Percentiles rank a stretch among this genome's conserved stretches.
Evolutionary conservation across 2,888 invertebrate species (phyloP).

Genomic region (Tricholauxania praeusta): DNA sequence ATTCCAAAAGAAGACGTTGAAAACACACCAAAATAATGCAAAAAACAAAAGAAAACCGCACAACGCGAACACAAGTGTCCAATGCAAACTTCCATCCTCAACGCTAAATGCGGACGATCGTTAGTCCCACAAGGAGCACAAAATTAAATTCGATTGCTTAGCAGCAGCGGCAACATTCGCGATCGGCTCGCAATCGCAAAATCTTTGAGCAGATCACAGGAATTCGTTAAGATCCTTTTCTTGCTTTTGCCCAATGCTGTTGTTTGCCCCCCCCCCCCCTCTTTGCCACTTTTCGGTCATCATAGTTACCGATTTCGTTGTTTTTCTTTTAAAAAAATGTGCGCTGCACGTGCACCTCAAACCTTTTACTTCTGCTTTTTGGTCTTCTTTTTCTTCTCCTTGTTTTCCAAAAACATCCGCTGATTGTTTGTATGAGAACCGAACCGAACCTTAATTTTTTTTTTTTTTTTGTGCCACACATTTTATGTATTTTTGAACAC

Average conservation of each 20-base stretch:
- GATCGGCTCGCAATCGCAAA: constrained; percentile 7
- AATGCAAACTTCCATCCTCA: not conserved
- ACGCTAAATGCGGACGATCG: not conserved
- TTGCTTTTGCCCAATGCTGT: not conserved
- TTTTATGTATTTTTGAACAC: constrained; percentile 30
- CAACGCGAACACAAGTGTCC: constrained; percentile 5
- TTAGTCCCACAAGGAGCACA: not conserved
- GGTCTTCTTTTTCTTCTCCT: too few relatives aligned
- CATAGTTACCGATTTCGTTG: too few relatives aligned
- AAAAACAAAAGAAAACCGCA: not conserved
- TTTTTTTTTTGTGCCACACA: not conserved
- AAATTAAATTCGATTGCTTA: constrained; percentile 31
- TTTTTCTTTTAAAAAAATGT: too few relatives aligned
- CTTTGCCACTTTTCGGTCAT: too few relatives aligned
- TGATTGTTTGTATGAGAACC: too few relatives aligned
- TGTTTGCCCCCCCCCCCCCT: too few relatives aligned
- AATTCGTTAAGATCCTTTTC: constrained; percentile 32
- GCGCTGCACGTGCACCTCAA: too few relatives aligned
- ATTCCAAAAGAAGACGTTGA: not conserved
- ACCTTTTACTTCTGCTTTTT: too few relatives aligned
- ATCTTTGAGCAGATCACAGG: constrained; percentile 30
- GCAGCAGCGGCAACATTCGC: too few relatives aligned
- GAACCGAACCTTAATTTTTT: too few relatives aligned
- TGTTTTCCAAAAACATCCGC: too few relatives aligned
- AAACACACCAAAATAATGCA: not conserved